phyloP scores from a whole-genome alignment of 2,797 vertebrate species.

The Fistularia commersonii region DNA sequence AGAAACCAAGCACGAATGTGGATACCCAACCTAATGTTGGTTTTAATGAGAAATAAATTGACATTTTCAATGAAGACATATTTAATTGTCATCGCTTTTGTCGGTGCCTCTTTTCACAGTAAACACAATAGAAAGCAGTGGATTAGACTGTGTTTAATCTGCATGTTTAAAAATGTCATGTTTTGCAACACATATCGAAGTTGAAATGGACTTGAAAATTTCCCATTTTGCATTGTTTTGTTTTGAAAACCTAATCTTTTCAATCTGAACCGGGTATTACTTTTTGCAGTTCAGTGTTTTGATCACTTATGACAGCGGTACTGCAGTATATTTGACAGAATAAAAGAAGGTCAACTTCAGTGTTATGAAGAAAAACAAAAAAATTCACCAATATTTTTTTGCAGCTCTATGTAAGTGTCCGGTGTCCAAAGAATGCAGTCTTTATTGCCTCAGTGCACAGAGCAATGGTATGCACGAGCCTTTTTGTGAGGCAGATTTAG shows the following conservation, averaged over 20 bases:
- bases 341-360: no score
- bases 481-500: constrained; percentile 80
- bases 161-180: constrained; percentile 17
- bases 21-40: no score
- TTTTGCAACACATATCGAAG: constrained; percentile 18
- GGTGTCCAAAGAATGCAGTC: constrained; percentile 65
- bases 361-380: constrained; percentile 1
- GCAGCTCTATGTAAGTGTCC: constrained; percentile 52
- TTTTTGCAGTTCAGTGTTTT: no score
- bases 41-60: no score
- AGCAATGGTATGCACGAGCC: constrained; percentile 73
- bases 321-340: no score
- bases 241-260: no score
- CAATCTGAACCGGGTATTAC: no score
- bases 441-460: constrained; percentile 68
- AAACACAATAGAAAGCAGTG: constrained; percentile 19
- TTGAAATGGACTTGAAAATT: neutral
- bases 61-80: no score
- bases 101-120: no score
- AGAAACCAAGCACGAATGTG: no score
- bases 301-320: no score
- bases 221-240: no score
- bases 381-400: constrained; percentile 26
- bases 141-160: constrained; percentile 32
- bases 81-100: constrained; percentile 11